Evolutionary conservation across 2,888 invertebrate species (phyloP).

Genomic region (Heteromurus nitidus): DNA sequence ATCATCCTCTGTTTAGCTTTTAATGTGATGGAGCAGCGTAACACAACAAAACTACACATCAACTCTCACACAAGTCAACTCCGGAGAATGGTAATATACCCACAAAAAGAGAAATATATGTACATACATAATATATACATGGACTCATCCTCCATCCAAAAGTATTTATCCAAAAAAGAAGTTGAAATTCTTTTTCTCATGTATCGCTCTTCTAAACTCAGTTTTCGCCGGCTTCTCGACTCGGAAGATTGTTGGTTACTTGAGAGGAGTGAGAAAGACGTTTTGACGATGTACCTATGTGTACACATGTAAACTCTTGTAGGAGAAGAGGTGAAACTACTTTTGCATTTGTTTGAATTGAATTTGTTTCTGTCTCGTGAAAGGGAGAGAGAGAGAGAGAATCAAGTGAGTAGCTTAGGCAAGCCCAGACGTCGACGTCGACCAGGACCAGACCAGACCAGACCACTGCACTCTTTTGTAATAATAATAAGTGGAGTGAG

Average conservation of each 20-base stretch:
- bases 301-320: slow-evolving; percentile 5
- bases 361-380: slow-evolving; percentile 38
- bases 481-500: slow-evolving; percentile 15
- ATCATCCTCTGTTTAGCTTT: slow-evolving; percentile 30
- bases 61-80: too few relatives aligned
- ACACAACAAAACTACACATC: too few relatives aligned
- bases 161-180: too few relatives aligned
- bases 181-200: too few relatives aligned
- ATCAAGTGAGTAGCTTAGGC: too few relatives aligned
- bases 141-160: too few relatives aligned
- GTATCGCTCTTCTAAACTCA: too few relatives aligned
- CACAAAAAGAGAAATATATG: background rate
- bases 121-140: background rate
- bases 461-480: background rate
- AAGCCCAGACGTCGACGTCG: too few relatives aligned
- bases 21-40: slow-evolving; percentile 56
- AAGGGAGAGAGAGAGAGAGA: slow-evolving; percentile 28
- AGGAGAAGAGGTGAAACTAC: slow-evolving; percentile 30
- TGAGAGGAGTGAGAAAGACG: too few relatives aligned
- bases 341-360: slow-evolving; percentile 51
- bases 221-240: too few relatives aligned
- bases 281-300: slow-evolving; percentile 5
- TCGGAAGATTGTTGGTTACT: too few relatives aligned
- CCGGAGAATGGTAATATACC: background rate
- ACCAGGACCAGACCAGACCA: slow-evolving; percentile 8